phyloP scores from a whole-genome alignment of 2,797 vertebrate species.

The Coccyzus lansbergi region DNA sequence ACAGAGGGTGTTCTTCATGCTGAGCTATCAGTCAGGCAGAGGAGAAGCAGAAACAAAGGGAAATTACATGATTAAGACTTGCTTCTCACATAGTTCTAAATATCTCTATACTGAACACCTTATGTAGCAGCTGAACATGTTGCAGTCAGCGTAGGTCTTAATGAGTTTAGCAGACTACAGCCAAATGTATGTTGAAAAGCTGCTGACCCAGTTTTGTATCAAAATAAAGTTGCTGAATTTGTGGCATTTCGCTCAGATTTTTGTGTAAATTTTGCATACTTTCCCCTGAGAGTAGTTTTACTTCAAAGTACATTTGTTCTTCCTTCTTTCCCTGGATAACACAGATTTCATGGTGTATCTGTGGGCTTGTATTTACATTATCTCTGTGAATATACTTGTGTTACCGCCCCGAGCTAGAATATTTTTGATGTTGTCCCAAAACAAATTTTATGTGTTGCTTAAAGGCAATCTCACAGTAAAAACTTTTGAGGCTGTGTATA shows the following conservation, averaged over 20 bases:
- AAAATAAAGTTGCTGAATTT: background rate
- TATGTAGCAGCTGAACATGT: rapidly evolving
- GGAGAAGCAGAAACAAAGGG: background rate
- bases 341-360: background rate
- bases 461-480: background rate
- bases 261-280: background rate
- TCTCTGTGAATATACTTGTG: background rate
- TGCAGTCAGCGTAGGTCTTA: background rate
- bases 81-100: background rate
- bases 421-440: background rate
- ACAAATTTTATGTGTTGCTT: background rate
- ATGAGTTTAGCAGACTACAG: background rate
- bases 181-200: background rate
- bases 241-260: background rate
- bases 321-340: background rate
- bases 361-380: background rate
- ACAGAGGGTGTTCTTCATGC: background rate
- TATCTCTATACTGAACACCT: background rate
- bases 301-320: background rate
- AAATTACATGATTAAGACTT: background rate
- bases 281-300: background rate
- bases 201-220: background rate
- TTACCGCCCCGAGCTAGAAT: background rate
- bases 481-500: background rate
- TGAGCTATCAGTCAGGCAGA: background rate